Base-by-base conservation (phyloP, 2,113 vertebrate genomes). In the Acrocephalus arundinaceus region DNA sequence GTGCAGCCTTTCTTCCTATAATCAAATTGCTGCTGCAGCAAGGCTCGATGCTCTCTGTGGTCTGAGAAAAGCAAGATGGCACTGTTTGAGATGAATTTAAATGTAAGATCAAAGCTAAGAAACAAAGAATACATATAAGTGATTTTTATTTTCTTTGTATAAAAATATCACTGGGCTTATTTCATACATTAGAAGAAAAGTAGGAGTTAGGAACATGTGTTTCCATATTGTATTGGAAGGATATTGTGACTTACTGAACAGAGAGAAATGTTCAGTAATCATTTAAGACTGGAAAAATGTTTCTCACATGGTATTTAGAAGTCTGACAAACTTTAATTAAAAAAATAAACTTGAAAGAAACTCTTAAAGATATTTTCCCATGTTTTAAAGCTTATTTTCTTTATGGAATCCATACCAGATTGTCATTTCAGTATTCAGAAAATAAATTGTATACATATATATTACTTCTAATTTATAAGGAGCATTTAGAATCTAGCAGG, bases 61-160 rank as follows among this genome's bases (percentile, higher is more conserved):
- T 67, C 57, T 93, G 81, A 87, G 73, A 62, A 94, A 94, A 90
- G 61, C 65, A 94, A 70, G 43, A 93, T 73, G 85, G 23, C 33
- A 37, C 75, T 88, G 20, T 71, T 72, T 87, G 54, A 84, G 79
- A 91, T 35, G 59, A 96, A 93, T 95, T 93, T 86, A 82, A 94
- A 93, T 94, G n/a, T 52, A 63, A 96, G 33, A 93, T 97, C 93
- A 95, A 97, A 97, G 92, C 39, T 62, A 89, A 68, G 67, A 94
- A 92, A 62, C 19, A 72, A 91, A 65, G 54, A 67, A 71, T 37
- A 39, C 8, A 37, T 76, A 15, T 8, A 48, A 87, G 6, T 62
- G 13, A 35, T 70, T 87, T 72, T 72, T 92, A 37, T 94, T 88
- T 86, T 92, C 33, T 63, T 92, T 65, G 27, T 5, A 70, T 87